These are phyloP conservation scores for Alectura lathami DNA, from an alignment of 2,113 vertebrate genomes.

Conservation along the genomic window DNA sequence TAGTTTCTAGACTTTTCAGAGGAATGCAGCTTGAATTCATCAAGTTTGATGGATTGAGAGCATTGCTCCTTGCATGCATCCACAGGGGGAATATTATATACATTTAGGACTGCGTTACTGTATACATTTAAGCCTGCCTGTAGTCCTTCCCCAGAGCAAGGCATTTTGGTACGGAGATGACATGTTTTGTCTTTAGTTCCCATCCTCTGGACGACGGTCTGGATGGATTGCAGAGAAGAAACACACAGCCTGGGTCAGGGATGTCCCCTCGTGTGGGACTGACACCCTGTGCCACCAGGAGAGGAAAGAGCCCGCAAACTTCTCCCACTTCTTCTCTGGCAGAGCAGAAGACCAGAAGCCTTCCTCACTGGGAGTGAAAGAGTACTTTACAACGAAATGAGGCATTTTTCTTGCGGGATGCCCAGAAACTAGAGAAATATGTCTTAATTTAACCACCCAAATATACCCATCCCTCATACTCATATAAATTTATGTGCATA, in stretches of 20 bases:
- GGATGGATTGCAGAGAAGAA: background rate
- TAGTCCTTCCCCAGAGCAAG: background rate
- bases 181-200: background rate
- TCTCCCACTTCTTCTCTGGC: background rate
- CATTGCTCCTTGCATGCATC: background rate
- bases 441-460: rapidly evolving
- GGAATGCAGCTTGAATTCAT: background rate
- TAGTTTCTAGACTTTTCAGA: background rate
- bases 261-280: background rate
- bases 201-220: too few relatives aligned
- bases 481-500: background rate
- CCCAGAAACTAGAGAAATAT: background rate
- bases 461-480: background rate
- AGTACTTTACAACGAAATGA: background rate
- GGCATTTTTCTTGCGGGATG: background rate
- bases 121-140: background rate
- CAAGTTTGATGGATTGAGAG: background rate
- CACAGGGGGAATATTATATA: background rate
- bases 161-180: background rate
- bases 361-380: background rate
- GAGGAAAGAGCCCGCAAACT: background rate
- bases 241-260: too few relatives aligned
- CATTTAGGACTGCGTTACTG: background rate
- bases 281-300: background rate
- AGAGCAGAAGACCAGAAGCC: background rate